Evolutionary conservation across 1,140 invertebrate species (phyloP), one percentile per base, ranked within the genome.

Genomic region (Xylocopa sonorina): DNA sequence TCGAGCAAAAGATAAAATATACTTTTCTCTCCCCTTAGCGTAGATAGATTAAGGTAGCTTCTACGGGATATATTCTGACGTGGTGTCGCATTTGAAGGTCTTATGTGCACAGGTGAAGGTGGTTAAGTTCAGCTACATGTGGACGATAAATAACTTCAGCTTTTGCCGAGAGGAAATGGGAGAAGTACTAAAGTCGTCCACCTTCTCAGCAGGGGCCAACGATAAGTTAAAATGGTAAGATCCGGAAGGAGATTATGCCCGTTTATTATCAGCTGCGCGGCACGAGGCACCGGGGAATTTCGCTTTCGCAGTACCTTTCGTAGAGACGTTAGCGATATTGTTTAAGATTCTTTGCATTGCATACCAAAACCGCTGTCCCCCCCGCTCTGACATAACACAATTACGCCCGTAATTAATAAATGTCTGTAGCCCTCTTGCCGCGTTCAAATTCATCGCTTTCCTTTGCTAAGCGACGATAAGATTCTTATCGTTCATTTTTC

Each of bases 101-200:
- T 90, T 91, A 74, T 90, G 76, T 91, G 88, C 89, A 83, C 96
- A 99, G 98, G 98, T 99, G 88, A 99, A 99, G 96, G 98, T 99
- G 93, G 98, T 99, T 78, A 99, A 99, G 94, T 99, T 99, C 95
- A 99, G 98, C 94, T 99, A 99, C 94, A 99, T 99, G 97, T 99
- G 99, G 99, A 99, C 99, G 90, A 99, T 99, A 94, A 99, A 99
- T 94, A 99, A 99, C 95, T 99, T 99, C 94, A 99, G 98, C 94
- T 99, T 99, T 94, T 99, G 98, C 93, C 96, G 98, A 83, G 99
- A 99, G 94, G 99, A 99, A 94, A 99, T 99, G 98, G 99, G 99
- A 85, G 99, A 99, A 95, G 99, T 99, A 79, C 95, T 99, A 88
- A 99, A 99, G 95, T 99, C 98, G 93, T 99, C 98, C 83, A 99